These are phyloP conservation scores for Hippoglossus hippoglossus DNA, from an alignment of 2,797 vertebrate species.

Conservation along the genomic window DNA sequence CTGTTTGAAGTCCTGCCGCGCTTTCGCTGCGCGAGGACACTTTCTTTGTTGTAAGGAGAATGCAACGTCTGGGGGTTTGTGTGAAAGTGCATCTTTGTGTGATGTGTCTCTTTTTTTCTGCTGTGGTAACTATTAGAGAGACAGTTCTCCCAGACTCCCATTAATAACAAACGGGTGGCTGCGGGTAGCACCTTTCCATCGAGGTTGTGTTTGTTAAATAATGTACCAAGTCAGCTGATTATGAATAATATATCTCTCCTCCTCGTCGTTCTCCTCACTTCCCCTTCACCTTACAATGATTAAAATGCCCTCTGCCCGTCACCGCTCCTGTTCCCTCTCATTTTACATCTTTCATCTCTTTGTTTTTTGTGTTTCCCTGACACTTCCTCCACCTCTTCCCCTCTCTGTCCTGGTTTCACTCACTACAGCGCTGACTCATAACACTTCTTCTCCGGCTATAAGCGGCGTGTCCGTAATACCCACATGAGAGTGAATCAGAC, in stretches of 20 bases:
- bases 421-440: constrained; percentile 16
- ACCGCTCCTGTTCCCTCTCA: constrained; percentile 17
- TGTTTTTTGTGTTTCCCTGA: neutral
- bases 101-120: constrained; percentile 8
- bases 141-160: constrained; percentile 12
- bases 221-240: constrained; percentile 52
- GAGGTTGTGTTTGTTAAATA: constrained; percentile 64
- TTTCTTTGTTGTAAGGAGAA: constrained; percentile 22
- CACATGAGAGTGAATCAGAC: neutral
- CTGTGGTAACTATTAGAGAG: constrained; percentile 10
- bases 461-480: neutral
- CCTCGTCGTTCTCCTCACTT: constrained; percentile 10
- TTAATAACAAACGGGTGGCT: constrained; percentile 29
- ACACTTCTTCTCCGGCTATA: neutral
- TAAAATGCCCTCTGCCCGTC: constrained; percentile 32
- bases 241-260: constrained; percentile 56
- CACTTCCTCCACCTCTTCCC: constrained; percentile 6
- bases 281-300: constrained; percentile 34
- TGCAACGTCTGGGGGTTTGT: constrained; percentile 4
- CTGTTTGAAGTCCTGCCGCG: constrained; percentile 26
- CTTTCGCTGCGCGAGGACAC: constrained; percentile 8
- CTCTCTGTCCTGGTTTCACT: constrained; percentile 35
- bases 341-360: constrained; percentile 32
- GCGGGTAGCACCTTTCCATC: constrained; percentile 28
- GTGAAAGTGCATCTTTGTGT: neutral